phyloP scores from a whole-genome alignment of 2,113 vertebrate species.

The Mastomys natalensis region DNA sequence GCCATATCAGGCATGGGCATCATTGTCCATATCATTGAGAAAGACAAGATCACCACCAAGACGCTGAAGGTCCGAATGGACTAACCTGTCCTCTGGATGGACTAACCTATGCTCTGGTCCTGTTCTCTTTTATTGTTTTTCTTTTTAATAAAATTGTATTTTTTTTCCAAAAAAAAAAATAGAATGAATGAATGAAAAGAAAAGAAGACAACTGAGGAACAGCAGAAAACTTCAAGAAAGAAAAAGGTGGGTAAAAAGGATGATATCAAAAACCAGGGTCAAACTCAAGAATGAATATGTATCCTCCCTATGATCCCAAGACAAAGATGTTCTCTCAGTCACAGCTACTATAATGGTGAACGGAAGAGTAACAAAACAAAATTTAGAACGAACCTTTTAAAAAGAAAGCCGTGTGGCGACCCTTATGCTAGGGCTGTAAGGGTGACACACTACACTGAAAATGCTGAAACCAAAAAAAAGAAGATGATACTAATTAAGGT shows the following conservation, averaged over 20 bases:
- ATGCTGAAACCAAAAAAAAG: too few species aligned
- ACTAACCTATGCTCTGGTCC: not conserved
- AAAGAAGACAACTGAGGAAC: constrained; percentile 12
- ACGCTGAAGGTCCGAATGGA: constrained; percentile 98
- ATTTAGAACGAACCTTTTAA: too few species aligned
- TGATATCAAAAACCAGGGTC: constrained; percentile 9
- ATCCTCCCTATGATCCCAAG: not conserved
- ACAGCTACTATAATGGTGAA: too few species aligned
- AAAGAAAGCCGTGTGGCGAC: too few species aligned
- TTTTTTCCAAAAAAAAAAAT: constrained; percentile 58
- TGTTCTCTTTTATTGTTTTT: not conserved
- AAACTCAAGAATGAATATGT: constrained; percentile 27
- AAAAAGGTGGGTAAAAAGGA: not conserved
- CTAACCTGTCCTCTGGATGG: constrained; percentile 79
- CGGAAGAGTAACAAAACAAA: too few species aligned
- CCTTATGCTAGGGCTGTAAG: too few species aligned
- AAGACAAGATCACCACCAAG: constrained; percentile 97
- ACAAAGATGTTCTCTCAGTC: constrained; percentile 7
- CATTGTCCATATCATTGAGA: constrained; percentile 96
- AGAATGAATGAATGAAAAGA: not conserved
- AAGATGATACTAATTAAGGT: too few species aligned
- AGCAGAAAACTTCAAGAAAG: not conserved
- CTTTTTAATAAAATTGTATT: constrained; percentile 70
- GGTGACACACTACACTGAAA: too few species aligned
- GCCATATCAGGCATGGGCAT: constrained; percentile 97